These are phyloP conservation scores for Halictus quadricinctus DNA, from an alignment of 2,888 invertebrate genomes.

Conservation along the genomic window DNA sequence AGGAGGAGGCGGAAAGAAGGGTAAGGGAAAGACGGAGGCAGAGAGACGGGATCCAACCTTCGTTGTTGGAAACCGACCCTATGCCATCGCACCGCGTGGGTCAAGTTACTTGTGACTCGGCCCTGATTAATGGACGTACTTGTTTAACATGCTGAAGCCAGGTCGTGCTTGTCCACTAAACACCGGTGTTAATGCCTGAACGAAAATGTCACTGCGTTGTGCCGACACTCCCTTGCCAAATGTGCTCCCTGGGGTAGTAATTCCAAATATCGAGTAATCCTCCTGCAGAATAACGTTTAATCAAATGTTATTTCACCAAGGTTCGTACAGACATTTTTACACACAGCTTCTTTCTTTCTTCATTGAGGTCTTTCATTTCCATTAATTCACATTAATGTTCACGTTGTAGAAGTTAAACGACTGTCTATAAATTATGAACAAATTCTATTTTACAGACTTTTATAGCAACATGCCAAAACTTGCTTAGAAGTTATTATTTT, in stretches of 20 bases:
- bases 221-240: conserved; percentile 45
- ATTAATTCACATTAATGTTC: not conserved
- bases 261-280: conserved; percentile 19
- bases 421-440: not conserved
- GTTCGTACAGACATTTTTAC: not conserved
- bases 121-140: conserved; percentile 79
- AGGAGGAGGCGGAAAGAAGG: conserved; percentile 59
- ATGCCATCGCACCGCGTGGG: conserved; percentile 74
- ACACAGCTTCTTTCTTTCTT: not conserved
- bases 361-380: not conserved
- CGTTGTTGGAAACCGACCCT: conserved; percentile 67
- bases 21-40: conserved; percentile 55
- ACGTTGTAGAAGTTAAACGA: not conserved
- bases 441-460: not conserved
- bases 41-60: conserved; percentile 59
- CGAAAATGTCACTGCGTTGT: conserved; percentile 68
- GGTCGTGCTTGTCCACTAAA: conserved; percentile 76
- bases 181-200: conserved; percentile 75
- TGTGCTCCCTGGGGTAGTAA: conserved; percentile 31
- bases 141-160: conserved; percentile 76
- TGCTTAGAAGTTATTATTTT: not conserved
- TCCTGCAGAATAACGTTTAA: not conserved
- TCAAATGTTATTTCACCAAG: not conserved
- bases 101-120: conserved; percentile 76
- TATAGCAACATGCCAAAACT: not conserved